A percentile compares a stretch with the other conserved stretches of the same genome.
phyloP scores from a whole-genome alignment of 1,140 invertebrate species.

The Cyclina sinensis region DNA sequence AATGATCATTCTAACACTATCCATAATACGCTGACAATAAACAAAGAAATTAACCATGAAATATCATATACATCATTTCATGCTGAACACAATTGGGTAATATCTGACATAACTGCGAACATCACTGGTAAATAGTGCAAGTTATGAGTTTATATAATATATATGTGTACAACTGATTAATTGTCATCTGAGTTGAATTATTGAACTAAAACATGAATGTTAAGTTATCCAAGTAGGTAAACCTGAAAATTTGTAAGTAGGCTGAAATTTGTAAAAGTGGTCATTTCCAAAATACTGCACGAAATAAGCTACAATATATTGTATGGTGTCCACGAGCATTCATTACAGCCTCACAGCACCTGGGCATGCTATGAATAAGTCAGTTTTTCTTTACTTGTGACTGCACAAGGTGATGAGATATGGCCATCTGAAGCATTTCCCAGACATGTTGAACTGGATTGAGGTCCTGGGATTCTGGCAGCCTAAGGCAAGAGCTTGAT shows the following conservation, averaged over 20 bases:
- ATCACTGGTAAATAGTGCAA: no score
- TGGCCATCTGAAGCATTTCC: neutral
- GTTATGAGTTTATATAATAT: neutral
- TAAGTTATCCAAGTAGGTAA: neutral
- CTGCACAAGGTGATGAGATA: neutral
- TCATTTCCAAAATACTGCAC: neutral
- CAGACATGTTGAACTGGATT: no score
- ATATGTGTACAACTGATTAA: neutral
- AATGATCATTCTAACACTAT: no score
- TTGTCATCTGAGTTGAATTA: slow-evolving; percentile 13
- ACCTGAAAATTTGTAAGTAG: no score
- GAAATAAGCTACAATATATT: neutral
- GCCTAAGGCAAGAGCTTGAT: slow-evolving; percentile 10
- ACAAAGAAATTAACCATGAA: no score
- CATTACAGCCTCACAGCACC: slow-evolving; percentile 2
- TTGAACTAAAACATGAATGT: slow-evolving; percentile 3
- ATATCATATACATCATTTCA: no score
- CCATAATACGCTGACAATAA: no score
- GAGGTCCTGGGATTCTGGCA: no score
- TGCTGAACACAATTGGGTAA: no score
- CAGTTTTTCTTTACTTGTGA: neutral
- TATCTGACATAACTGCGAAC: no score
- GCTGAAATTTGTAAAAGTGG: no score
- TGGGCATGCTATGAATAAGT: neutral
- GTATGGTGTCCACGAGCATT: slow-evolving; percentile 8